These are phyloP conservation scores for Gryllus bimaculatus DNA, from an alignment of 1,140 invertebrate species.

Conservation along the genomic window DNA sequence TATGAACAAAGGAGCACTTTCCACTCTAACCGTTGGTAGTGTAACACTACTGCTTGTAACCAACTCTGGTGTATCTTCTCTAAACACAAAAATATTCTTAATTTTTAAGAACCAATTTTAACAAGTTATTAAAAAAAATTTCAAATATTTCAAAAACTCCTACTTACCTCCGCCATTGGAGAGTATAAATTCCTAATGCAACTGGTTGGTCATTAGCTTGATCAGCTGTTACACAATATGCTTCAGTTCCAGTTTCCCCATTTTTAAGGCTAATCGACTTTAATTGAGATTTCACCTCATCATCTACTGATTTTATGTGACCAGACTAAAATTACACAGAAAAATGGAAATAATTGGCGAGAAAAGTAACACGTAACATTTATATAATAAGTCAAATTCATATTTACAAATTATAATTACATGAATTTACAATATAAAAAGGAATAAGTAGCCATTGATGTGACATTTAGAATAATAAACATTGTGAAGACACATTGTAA, in stretches of 20 bases:
- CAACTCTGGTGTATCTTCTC: slow-evolving; percentile 20
- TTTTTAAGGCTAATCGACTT: slow-evolving; percentile 20
- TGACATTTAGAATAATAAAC: no score
- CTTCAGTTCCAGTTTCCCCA: slow-evolving; percentile 36
- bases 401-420: no score
- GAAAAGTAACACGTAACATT: no score
- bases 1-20: slow-evolving; percentile 59
- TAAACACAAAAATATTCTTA: not conserved
- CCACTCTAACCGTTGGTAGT: slow-evolving; percentile 47
- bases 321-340: slow-evolving; percentile 15
- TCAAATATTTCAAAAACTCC: not conserved
- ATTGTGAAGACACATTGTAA: no score
- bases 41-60: slow-evolving; percentile 41
- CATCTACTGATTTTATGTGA: slow-evolving; percentile 20
- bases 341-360: no score
- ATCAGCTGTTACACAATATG: slow-evolving; percentile 39
- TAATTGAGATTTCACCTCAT: slow-evolving; percentile 18
- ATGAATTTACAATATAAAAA: no score
- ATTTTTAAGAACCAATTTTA: not conserved
- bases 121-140: not conserved
- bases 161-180: slow-evolving; percentile 63
- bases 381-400: no score
- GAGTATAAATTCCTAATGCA: slow-evolving; percentile 58
- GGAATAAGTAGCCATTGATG: no score
- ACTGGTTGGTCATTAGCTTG: slow-evolving; percentile 42